These are phyloP conservation scores for Esox masquinongy DNA, from an alignment of 2,797 vertebrate species.

Conservation along the genomic window DNA sequence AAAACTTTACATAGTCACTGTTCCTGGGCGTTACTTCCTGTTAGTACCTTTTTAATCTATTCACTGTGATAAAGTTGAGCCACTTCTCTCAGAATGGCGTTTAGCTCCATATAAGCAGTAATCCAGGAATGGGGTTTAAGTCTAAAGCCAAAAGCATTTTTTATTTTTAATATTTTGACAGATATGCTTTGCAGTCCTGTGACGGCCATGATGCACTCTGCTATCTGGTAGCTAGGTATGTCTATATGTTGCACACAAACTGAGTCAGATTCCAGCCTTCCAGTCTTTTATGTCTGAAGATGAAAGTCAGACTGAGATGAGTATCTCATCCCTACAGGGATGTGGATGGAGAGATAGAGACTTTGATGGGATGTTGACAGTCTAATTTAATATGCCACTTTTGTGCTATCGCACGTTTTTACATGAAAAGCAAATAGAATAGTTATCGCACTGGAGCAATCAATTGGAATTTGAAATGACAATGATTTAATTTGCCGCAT, in stretches of 20 bases:
- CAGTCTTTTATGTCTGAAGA: background rate
- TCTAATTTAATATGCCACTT: background rate
- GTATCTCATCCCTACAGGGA: background rate
- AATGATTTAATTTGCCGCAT: background rate
- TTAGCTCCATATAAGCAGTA: background rate
- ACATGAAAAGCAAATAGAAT: background rate
- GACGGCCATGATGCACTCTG: background rate
- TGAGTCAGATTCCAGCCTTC: background rate
- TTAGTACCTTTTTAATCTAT: background rate
- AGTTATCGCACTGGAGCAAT: background rate
- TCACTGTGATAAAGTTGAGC: background rate
- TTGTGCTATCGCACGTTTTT: background rate
- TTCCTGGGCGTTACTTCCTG: background rate
- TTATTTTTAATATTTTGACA: background rate
- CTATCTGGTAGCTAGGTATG: background rate
- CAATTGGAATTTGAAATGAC: background rate
- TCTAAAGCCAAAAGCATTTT: background rate
- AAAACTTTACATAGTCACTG: background rate
- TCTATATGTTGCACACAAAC: background rate
- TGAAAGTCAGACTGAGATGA: background rate
- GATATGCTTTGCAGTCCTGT: background rate
- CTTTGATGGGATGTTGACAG: slow-evolving; percentile 5
- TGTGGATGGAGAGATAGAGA: background rate
- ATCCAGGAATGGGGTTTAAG: background rate
- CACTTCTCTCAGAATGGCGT: background rate